Conservation (phyloP, 2,888 invertebrate genomes). For the Thysanoteuthis rhombus region DNA sequence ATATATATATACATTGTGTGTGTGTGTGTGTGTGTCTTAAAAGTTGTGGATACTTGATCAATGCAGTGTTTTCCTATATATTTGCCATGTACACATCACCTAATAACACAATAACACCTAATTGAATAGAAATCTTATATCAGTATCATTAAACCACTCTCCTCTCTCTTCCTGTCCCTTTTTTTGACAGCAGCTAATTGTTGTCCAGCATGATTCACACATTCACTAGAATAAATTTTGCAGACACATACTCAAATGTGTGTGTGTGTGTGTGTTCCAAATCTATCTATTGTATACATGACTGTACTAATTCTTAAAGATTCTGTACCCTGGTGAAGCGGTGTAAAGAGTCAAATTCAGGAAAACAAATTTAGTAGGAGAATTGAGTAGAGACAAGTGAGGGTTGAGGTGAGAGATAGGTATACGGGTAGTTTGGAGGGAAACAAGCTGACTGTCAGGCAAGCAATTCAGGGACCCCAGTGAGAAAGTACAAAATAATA, state of each 20-base stretch:
- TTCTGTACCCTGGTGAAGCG: background rate
- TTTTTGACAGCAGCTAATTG: background rate
- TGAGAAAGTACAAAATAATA: constrained; percentile 12
- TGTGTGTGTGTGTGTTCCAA: too few species aligned
- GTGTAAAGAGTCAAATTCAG: background rate
- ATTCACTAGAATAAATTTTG: too few species aligned
- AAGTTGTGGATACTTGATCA: too few species aligned
- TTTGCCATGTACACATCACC: too few species aligned
- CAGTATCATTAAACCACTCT: background rate
- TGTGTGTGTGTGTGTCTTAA: too few species aligned
- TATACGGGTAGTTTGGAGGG: background rate
- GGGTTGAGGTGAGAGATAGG: background rate
- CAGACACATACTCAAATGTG: too few species aligned
- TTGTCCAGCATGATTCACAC: too few species aligned
- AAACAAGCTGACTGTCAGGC: background rate
- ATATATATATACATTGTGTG: too few species aligned
- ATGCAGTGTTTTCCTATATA: too few species aligned
- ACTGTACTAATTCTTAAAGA: background rate
- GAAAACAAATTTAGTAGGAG: background rate
- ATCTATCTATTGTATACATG: background rate
- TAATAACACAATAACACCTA: too few species aligned
- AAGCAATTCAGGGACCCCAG: background rate
- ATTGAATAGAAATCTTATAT: too few species aligned
- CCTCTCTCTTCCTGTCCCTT: background rate
- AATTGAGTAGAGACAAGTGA: too few species aligned